Evolutionary conservation across 2,888 invertebrate species (phyloP).

Genomic region (Amiota communis): DNA sequence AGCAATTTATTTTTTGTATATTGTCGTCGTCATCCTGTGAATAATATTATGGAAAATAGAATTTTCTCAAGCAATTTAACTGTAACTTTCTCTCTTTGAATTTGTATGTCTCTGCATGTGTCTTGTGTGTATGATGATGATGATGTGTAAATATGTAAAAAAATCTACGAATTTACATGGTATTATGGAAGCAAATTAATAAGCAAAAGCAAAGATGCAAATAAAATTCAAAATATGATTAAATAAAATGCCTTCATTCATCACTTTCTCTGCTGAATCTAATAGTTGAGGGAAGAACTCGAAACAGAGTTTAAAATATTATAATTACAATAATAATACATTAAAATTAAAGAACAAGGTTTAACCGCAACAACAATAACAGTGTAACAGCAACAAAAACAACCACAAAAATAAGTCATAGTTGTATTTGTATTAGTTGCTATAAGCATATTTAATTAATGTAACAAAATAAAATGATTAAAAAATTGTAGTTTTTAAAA

Average conservation of each 20-base stretch:
- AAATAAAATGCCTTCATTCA: conserved; percentile 18
- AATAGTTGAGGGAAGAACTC: neutral
- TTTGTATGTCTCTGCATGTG: too few relatives aligned
- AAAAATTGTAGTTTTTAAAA: conserved; percentile 35
- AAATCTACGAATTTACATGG: conserved; percentile 22
- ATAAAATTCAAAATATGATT: too few relatives aligned
- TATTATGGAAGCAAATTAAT: conserved; percentile 2
- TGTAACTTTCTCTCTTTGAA: too few relatives aligned
- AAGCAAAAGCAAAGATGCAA: conserved; percentile 11
- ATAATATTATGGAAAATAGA: too few relatives aligned
- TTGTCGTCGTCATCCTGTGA: too few relatives aligned
- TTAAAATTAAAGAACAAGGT: neutral
- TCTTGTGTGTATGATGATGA: too few relatives aligned
- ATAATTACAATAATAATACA: neutral
- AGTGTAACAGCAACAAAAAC: neutral
- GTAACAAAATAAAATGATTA: neutral
- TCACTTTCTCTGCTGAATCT: neutral
- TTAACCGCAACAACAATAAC: conserved; percentile 19
- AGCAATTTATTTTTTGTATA: too few relatives aligned
- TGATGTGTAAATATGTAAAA: neutral
- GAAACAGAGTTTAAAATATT: neutral
- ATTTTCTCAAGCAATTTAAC: too few relatives aligned
- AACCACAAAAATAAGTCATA: conserved; percentile 14
- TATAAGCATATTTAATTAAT: neutral
- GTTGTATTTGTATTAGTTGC: conserved; percentile 15